These are phyloP conservation scores for Steatocranus sp. DNA, from an alignment of 2,797 vertebrate genomes.

Conservation along the genomic window DNA sequence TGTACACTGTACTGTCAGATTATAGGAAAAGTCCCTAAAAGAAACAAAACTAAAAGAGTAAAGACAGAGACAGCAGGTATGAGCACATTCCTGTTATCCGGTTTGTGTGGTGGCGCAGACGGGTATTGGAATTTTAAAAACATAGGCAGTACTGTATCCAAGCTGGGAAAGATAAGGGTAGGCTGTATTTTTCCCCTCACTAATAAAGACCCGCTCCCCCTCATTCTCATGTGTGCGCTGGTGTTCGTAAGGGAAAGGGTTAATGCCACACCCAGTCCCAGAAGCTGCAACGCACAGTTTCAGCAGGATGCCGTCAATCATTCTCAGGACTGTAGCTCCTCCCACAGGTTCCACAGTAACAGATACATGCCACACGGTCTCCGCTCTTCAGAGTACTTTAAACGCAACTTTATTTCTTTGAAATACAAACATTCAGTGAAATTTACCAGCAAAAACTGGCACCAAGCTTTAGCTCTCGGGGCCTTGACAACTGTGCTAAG, in stretches of 20 bases:
- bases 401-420: not conserved
- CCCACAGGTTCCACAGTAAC: not conserved
- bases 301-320: slow-evolving; percentile 6
- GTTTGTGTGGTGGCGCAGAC: not conserved
- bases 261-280: slow-evolving; percentile 34
- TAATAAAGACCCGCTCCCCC: not conserved
- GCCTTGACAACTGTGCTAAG: not conserved
- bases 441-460: rapidly evolving
- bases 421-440: not conserved
- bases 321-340: not conserved
- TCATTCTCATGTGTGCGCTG: not conserved
- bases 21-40: rapidly evolving
- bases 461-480: not conserved
- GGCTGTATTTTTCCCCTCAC: rapidly evolving
- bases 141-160: rapidly evolving
- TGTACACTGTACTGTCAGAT: not conserved
- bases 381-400: not conserved
- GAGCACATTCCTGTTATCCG: slow-evolving; percentile 33
- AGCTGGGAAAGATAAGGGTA: not conserved
- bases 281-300: slow-evolving; percentile 20
- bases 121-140: not conserved
- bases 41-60: not conserved
- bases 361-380: not conserved
- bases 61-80: not conserved
- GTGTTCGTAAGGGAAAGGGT: not conserved